These are phyloP conservation scores for Trichopoda pennipes DNA, from an alignment of 2,888 invertebrate genomes.

Conservation along the genomic window DNA sequence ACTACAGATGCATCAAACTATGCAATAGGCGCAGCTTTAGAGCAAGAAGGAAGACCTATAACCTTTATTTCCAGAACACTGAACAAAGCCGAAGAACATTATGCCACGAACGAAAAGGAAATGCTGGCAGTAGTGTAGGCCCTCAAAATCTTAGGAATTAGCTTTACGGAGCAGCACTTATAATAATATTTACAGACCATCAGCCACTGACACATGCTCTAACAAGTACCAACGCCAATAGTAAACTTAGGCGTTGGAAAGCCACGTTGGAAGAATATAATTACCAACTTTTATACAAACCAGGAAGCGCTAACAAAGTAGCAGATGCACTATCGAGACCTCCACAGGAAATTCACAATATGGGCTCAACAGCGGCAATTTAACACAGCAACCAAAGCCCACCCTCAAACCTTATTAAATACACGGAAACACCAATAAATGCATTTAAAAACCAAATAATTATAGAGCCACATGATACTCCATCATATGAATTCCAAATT, in stretches of 20 bases:
- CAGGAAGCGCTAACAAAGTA: constrained; percentile 36
- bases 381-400: neutral
- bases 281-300: constrained; percentile 24
- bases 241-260: constrained; percentile 56
- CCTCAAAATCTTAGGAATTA: constrained; percentile 7
- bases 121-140: constrained; percentile 44
- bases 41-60: constrained; percentile 35
- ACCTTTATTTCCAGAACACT: constrained; percentile 46
- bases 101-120: constrained; percentile 58
- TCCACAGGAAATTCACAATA: too few species aligned
- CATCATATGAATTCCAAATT: neutral
- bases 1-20: neutral
- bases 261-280: constrained; percentile 39
- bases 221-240: constrained; percentile 48
- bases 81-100: constrained; percentile 42
- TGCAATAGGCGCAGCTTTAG: neutral
- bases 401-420: neutral
- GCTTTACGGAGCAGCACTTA: constrained; percentile 20
- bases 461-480: neutral
- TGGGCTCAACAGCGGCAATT: too few species aligned
- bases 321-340: constrained; percentile 35
- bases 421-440: neutral
- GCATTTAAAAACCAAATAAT: too few species aligned
- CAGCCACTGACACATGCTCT: constrained; percentile 44
- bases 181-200: constrained; percentile 53